Percentiles rank a stretch among this genome's conserved stretches.
These are phyloP conservation scores for Brachyalestes nurse DNA, from an alignment of 2,797 vertebrate species.

Conservation along the genomic window DNA sequence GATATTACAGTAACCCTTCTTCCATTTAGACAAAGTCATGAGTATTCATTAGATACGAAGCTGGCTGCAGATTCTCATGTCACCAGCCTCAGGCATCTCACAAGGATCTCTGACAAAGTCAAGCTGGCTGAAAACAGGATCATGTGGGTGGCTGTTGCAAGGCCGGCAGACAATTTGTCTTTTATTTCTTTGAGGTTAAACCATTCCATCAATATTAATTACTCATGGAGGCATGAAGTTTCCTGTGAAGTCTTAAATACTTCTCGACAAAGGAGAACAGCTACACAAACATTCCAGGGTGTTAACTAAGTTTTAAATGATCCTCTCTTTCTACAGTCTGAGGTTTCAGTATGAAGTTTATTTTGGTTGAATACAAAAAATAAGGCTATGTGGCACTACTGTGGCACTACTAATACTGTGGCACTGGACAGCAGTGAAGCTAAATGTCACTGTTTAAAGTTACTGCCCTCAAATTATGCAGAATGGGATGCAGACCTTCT, in stretches of 20 bases:
- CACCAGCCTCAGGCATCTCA: constrained; percentile 27
- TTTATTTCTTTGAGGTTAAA: constrained; percentile 25
- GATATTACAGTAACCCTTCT: background rate
- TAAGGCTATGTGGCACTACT: too few relatives aligned
- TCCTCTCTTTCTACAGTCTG: background rate
- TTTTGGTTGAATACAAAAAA: too few relatives aligned
- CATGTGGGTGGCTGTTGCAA: constrained; percentile 18
- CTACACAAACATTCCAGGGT: background rate
- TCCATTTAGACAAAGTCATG: constrained; percentile 2
- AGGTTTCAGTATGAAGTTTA: background rate
- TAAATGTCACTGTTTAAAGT: constrained; percentile 61
- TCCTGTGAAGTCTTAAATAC: background rate
- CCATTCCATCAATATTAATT: constrained; percentile 21
- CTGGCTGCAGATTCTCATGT: constrained; percentile 27
- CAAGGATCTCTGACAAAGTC: constrained; percentile 13
- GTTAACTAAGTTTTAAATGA: background rate
- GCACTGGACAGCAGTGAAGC: constrained; percentile 53
- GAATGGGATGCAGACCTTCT: constrained; percentile 30
- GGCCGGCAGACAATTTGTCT: constrained; percentile 8
- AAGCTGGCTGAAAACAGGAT: constrained; percentile 23
- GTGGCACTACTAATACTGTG: too few relatives aligned
- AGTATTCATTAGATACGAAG: constrained; percentile 34
- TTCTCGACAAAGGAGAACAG: background rate
- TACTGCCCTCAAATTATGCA: constrained; percentile 51
- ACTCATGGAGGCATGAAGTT: background rate